phyloP scores from a whole-genome alignment of 2,797 vertebrate genomes.

The Sebastes paucispinis region DNA sequence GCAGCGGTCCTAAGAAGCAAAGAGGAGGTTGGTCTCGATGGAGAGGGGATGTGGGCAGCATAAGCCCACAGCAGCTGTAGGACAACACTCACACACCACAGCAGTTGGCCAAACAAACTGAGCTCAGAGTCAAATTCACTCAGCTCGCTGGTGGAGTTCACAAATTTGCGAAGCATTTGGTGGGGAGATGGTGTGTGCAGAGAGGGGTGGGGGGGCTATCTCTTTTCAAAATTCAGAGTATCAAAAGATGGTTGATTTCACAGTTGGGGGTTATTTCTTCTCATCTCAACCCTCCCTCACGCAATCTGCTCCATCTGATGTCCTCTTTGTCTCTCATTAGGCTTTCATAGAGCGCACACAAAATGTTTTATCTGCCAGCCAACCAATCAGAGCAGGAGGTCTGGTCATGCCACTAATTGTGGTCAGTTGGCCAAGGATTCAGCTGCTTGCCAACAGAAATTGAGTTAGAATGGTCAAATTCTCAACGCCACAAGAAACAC shows the following conservation, averaged over 20 bases:
- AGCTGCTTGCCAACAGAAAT: slow-evolving; percentile 45
- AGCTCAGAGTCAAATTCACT: slow-evolving; percentile 35
- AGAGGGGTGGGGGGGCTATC: background rate
- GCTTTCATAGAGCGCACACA: slow-evolving; percentile 32
- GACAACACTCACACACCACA: slow-evolving; percentile 52
- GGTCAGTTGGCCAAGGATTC: slow-evolving; percentile 51
- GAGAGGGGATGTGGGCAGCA: slow-evolving; percentile 53
- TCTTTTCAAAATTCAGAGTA: slow-evolving; percentile 29
- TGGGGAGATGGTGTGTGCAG: background rate
- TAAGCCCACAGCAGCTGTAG: slow-evolving; percentile 56
- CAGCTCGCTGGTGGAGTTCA: slow-evolving; percentile 26
- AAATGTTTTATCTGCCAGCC: slow-evolving; percentile 50
- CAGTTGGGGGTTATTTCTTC: slow-evolving; percentile 31
- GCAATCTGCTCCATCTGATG: slow-evolving; percentile 53
- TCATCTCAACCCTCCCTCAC: slow-evolving; percentile 36
- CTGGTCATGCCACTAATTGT: slow-evolving; percentile 50
- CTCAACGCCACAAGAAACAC: background rate
- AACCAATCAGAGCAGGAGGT: slow-evolving; percentile 54
- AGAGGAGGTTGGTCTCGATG: slow-evolving; percentile 42
- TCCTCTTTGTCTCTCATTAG: slow-evolving; percentile 45
- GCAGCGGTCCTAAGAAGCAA: slow-evolving; percentile 55
- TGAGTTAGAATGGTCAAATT: slow-evolving; percentile 33
- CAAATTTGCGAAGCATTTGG: slow-evolving; percentile 45
- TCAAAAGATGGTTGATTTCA: slow-evolving; percentile 58
- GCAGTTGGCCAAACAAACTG: slow-evolving; percentile 58